phyloP scores from a whole-genome alignment of 2,888 invertebrate species.

The Platynereis dumerilii region DNA sequence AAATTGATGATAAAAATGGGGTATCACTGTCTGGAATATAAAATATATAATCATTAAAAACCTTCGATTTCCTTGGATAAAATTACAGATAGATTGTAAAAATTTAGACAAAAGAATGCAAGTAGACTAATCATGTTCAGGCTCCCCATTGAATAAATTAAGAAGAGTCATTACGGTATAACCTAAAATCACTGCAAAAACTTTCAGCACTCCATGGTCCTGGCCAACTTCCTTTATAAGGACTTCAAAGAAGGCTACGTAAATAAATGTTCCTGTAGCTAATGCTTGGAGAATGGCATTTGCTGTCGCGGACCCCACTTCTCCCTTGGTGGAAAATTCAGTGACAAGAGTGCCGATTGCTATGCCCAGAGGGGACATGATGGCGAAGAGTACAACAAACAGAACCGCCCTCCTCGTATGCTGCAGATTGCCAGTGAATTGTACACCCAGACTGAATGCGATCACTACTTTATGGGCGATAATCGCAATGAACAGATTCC shows the following conservation, averaged over 20 bases:
- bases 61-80: too few species aligned
- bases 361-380: slow-evolving; percentile 29
- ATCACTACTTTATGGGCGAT: slow-evolving; percentile 67
- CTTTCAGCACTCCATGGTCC: slow-evolving; percentile 25
- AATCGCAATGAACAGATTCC: slow-evolving; percentile 61
- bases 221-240: slow-evolving; percentile 70
- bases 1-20: too few species aligned
- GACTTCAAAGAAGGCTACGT: slow-evolving; percentile 93
- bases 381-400: slow-evolving; percentile 55
- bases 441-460: slow-evolving; percentile 66
- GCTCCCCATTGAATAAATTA: slow-evolving; percentile 16
- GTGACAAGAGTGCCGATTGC: slow-evolving; percentile 23
- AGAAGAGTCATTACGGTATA: slow-evolving; percentile 16
- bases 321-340: not conserved
- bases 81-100: too few species aligned
- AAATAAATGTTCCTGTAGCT: slow-evolving; percentile 87
- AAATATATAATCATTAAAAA: too few species aligned
- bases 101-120: too few species aligned
- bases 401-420: slow-evolving; percentile 26
- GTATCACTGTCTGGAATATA: too few species aligned
- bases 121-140: not conserved
- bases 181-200: slow-evolving; percentile 17
- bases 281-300: slow-evolving; percentile 73
- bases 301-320: not conserved
- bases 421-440: slow-evolving; percentile 40